Evolutionary conservation across 2,888 invertebrate genomes (phyloP), one percentile per base, ranked within the genome.

Genomic region (Volucella inanis): DNA sequence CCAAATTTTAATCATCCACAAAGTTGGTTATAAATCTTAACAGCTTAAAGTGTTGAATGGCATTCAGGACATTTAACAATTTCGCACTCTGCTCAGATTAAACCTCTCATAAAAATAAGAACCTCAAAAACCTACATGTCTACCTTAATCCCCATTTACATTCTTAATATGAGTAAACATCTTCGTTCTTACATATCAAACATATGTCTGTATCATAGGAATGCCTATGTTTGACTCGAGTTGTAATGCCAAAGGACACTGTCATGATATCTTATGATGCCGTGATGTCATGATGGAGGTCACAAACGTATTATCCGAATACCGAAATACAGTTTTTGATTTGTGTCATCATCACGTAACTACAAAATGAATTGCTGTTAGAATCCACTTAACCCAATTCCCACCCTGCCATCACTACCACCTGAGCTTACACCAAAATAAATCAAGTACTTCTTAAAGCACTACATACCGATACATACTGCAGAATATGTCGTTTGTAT

Each of bases 371-470:
- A 71, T 65, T 70, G 65, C 76, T 65, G 65, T 47, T 65, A 39
- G 70, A 41, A 61, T 76, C 65, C 70, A 76, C 81, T 81, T 65
- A 76, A 76, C 76, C 81, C 76, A 76, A 81, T 81, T 76, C 68
- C 76, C 67, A 76, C 11, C 52, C 76, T 9, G 18, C 39, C 65
- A 39, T 18, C 10, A 12, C 43, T 43, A 39, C 6, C 49, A 57
- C 59, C 52, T 65, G 65, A 14, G 45, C 41, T 59, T 47, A 54
- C 43, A 59, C 64, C 81, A 81, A 71, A 72, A 65, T 59, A 65
- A 64, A 59, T 45, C 79, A 70, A 68, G 61, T 77, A 18, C 47
- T 39, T 47, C 47, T 14, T 15, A 54, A 47, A 57, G 39, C 70
- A 54, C 31, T 31, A 10, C 39, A 52, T 12, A 31, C 52, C 2